A percentile compares a stretch with the other conserved stretches of the same genome.
phyloP scores from a whole-genome alignment of 2,888 invertebrate genomes.

The Drymonia ruficornis region DNA sequence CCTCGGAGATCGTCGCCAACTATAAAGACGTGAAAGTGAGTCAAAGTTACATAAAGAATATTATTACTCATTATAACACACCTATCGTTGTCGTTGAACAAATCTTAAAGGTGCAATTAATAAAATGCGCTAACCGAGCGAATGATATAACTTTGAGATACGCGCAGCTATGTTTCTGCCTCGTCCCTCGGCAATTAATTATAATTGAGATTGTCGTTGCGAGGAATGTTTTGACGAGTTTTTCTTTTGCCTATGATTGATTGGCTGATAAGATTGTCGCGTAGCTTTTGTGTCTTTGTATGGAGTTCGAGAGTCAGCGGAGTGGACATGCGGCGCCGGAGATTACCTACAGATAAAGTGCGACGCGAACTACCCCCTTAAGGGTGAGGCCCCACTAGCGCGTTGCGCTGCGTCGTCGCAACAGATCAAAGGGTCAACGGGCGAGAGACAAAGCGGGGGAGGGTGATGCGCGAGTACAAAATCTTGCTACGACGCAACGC shows the following conservation, averaged over 20 bases:
- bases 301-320: neutral
- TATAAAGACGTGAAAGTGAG: slow-evolving; percentile 94
- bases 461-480: too few species aligned
- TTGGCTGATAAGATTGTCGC: slow-evolving; percentile 9
- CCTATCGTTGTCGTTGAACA: slow-evolving; percentile 38
- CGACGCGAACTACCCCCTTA: neutral
- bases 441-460: too few species aligned
- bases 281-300: slow-evolving; percentile 2
- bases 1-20: slow-evolving; percentile 90
- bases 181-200: slow-evolving; percentile 11
- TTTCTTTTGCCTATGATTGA: slow-evolving; percentile 13
- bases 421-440: too few species aligned
- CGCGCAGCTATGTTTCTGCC: slow-evolving; percentile 12
- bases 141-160: slow-evolving; percentile 43
- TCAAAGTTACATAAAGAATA: slow-evolving; percentile 54
- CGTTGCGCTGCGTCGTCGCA: too few species aligned
- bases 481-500: too few species aligned
- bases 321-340: neutral
- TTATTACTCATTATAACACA: slow-evolving; percentile 44
- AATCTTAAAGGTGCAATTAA: slow-evolving; percentile 40
- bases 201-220: slow-evolving; percentile 11
- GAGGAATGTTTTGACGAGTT: slow-evolving; percentile 10
- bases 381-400: too few species aligned
- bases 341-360: neutral
- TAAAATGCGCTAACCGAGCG: slow-evolving; percentile 43